Conservation (phyloP, 1,140 invertebrate species). For the Steinernema khuongi region DNA sequence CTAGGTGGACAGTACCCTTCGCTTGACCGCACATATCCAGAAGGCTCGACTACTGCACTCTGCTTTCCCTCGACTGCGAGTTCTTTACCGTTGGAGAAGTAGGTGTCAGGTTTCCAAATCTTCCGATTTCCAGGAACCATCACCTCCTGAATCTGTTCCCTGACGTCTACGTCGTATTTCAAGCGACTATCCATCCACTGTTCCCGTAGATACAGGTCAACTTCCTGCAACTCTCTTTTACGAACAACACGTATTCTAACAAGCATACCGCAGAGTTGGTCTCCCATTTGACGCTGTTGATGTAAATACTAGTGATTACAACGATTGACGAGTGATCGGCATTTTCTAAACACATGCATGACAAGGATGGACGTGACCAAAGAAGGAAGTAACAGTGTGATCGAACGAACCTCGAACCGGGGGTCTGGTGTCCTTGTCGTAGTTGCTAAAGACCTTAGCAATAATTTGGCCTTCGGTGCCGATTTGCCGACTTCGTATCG, state of each 20-base stretch:
- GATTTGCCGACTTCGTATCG: conserved; percentile 33
- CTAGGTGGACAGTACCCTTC: conserved; percentile 28
- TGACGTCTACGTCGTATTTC: conserved; percentile 49
- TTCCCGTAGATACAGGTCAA: conserved; percentile 51
- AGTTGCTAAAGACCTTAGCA: conserved; percentile 41
- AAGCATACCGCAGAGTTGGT: conserved; percentile 39
- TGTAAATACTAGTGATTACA: conserved; percentile 49
- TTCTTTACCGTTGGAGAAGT: conserved; percentile 45
- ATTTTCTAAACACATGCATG: conserved; percentile 32
- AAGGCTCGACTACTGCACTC: conserved; percentile 41
- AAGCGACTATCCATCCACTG: conserved; percentile 54
- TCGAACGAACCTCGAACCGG: conserved; percentile 45
- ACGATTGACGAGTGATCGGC: conserved; percentile 53
- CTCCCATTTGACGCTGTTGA: conserved; percentile 50
- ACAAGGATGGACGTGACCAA: too few relatives aligned
- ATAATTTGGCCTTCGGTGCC: conserved; percentile 46
- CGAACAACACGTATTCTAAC: conserved; percentile 3
- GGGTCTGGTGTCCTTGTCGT: conserved; percentile 44
- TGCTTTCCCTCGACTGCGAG: background rate
- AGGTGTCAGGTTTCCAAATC: conserved; percentile 56
- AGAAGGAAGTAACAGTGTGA: background rate
- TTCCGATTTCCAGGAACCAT: conserved; percentile 39
- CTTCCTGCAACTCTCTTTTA: conserved; percentile 40
- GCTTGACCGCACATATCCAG: conserved; percentile 41
- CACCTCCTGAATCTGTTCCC: conserved; percentile 49